Evolutionary conservation across 2,113 vertebrate genomes (phyloP), one percentile per base, ranked within the genome.

Genomic region (Helogale parvula): DNA sequence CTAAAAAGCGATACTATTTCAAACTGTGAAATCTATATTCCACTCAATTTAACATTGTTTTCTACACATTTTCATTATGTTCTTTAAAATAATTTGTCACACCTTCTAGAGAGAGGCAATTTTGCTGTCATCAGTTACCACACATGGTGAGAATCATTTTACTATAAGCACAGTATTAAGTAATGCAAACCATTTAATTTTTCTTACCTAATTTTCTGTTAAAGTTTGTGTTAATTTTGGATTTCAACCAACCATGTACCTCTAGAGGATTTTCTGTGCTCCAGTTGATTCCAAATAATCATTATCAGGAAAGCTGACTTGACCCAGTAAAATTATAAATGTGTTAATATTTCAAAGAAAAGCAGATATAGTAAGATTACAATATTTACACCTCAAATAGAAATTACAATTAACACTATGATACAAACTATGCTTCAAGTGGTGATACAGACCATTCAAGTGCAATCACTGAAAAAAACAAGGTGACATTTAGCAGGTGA

Each of bases 311-410:
- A 92, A 65, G 6, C 31, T 69, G 12, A 47, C 60, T 45, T 84
- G 35, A 92, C n/a, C 12, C 35, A 90, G 3, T n/a, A 90, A 95
- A 95, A n/a, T 86, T 47, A 87, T 19, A 80, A 94, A 94, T 57
- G 27, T 82, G 38, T 65, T 96, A 86, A 93, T 81, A 69, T 66
- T 95, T 90, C 84, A 96, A 86, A 66, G 63, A 95, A 94, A 94
- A 31, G 10, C 11, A 72, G 47, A 68, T 15, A 87, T 52, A 96
- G 31, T 87, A 93, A 96, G 21, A 91, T 60, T 68, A 23, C 25
- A 88, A 89, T 89, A 74, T 72, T 86, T 94, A 74, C 4, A 92
- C 15, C 33, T 89, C 79, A 82, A 83, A 79, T 87, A 77, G 80
- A 92, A 94, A 88, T 63, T 33, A 74, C n/a, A 97, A 15, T 94